Conservation (phyloP, 2,113 vertebrate species). For the Fulica atra region DNA sequence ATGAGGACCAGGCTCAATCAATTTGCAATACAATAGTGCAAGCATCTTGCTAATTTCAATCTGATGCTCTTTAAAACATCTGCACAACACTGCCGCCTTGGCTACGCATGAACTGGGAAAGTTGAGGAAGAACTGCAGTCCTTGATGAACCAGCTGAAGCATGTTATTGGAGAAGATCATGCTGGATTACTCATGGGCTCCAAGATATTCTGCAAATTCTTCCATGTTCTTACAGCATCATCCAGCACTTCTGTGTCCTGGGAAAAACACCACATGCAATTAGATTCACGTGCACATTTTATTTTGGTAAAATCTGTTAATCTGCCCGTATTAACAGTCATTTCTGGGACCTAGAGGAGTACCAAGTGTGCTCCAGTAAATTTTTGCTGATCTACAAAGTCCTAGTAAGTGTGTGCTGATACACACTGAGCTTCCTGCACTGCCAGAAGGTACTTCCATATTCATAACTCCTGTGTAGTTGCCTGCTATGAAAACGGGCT, state of each 20-base stretch:
- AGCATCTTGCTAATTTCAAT: constrained; percentile 21
- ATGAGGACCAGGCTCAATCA: not conserved
- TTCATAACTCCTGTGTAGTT: not conserved
- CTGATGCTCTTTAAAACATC: not conserved
- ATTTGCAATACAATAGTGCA: constrained; percentile 15
- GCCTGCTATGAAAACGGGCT: not conserved
- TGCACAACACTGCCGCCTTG: not conserved
- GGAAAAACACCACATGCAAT: not conserved
- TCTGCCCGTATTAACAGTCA: not conserved
- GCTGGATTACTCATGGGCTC: not conserved
- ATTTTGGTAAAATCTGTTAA: not conserved
- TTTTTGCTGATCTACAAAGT: not conserved
- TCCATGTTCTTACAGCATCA: not conserved
- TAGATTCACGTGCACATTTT: not conserved
- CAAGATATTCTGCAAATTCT: not conserved
- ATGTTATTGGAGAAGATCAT: not conserved
- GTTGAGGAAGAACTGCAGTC: not conserved
- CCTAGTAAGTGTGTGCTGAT: not conserved
- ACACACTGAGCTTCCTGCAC: not conserved
- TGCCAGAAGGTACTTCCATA: not conserved
- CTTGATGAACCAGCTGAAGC: not conserved
- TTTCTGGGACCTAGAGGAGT: not conserved
- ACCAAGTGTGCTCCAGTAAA: not conserved
- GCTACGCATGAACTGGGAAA: not conserved
- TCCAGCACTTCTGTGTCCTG: not conserved